Evolutionary conservation across 2,888 invertebrate genomes (phyloP), one percentile per base, ranked within the genome.

Genomic region (Machimus rusticus): DNA sequence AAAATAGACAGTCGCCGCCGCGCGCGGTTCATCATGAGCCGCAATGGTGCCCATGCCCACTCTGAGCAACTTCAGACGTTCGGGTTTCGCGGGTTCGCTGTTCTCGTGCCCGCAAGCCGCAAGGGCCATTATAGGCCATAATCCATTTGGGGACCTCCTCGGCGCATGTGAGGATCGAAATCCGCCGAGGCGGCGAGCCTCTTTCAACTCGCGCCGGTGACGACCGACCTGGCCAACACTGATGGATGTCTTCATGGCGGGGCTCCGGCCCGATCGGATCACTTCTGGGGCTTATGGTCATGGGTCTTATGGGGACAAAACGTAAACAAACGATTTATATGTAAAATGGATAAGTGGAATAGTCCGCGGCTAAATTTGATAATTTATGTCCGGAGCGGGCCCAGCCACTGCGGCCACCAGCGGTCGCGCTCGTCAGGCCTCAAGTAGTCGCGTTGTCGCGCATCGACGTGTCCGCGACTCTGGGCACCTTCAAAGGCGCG

Each of bases 301-400:
- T 46, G 46, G 46, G 46, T 2, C 46, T 46, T 16, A 2, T 51
- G 51, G 51, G 51, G 51, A 43, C 78, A 43, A 39, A 78, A 43
- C 85, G 74, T 85, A 85, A 85, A 85, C 85, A 85, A 85, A 85
- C 85, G 37, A 85, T 85, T 85, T 85, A 85, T 85, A 85, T 85
- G 85, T 85, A 85, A 74, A 85, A 74, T 74, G 85, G 85, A 74
- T 85, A 74, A 85, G 66, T 85, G 74, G 74, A 74, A 57, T 85
- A 66, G 55, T 57, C 37, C 57, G 82, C 23, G 16, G 23, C 82
- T 57, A 82, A 82, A 82, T 82, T 82, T 82, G 82, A 82, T 82
- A 82, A 82, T 82, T 82, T 82, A 82, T 55, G 34, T 28, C 46
- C 43, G 74, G 43, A 74, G 31, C 23, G n/a, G 34, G 55, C 34